These are phyloP conservation scores for Andrena cerasifolii DNA, from an alignment of 1,140 invertebrate species.

Conservation along the genomic window DNA sequence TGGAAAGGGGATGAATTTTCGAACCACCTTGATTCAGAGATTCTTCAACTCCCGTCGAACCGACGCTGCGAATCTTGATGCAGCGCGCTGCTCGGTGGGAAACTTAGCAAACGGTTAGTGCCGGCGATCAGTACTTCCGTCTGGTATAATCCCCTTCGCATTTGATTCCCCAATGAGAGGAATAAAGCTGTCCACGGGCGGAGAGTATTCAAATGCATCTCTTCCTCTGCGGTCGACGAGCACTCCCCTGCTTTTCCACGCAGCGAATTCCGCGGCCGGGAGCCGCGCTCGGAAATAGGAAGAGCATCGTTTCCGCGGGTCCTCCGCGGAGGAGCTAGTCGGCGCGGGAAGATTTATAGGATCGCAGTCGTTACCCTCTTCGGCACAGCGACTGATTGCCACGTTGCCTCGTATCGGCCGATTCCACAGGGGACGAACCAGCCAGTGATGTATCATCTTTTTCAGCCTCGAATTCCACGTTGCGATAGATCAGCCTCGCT, in stretches of 20 bases:
- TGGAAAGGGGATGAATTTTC: too few species aligned
- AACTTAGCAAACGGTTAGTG: slow-evolving; percentile 8
- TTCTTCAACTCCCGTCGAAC: too few species aligned
- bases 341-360: slow-evolving; percentile 48
- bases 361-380: slow-evolving; percentile 43
- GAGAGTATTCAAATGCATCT: slow-evolving; percentile 4
- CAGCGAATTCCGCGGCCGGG: not conserved
- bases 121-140: not conserved
- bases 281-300: slow-evolving; percentile 33
- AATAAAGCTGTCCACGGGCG: not conserved
- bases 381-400: slow-evolving; percentile 19
- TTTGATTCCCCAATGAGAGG: slow-evolving; percentile 10
- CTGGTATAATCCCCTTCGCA: not conserved
- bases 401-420: not conserved
- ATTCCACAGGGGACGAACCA: too few species aligned
- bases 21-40: too few species aligned
- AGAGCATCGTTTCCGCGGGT: slow-evolving; percentile 29
- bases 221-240: not conserved
- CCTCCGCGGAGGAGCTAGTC: not conserved
- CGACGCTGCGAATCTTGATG: too few species aligned
- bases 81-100: too few species aligned
- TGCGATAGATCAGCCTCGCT: too few species aligned
- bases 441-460: too few species aligned
- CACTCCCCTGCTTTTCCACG: slow-evolving; percentile 2
- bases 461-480: too few species aligned